Base-by-base conservation (phyloP, 2,888 invertebrate genomes). In the Ophioninae sp. region DNA sequence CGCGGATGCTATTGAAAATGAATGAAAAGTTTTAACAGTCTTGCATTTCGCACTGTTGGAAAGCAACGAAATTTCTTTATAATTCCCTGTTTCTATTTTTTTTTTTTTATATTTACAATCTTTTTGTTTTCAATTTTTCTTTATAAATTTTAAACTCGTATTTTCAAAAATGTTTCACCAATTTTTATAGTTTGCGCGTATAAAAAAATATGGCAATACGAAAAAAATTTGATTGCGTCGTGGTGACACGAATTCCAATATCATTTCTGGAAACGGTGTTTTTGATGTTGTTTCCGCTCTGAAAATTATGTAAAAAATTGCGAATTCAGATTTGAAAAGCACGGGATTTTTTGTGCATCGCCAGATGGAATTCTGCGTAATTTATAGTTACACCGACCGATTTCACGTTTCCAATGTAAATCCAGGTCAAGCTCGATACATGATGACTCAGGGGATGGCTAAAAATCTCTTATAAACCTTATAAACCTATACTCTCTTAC, bases 351-450 rank as follows among this genome's bases (percentile, higher is more conserved):
- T 13, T 39, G 13, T 13, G 50, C 30, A 21, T 75, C 67, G 57
- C 39, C 57, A 39, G 67, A 75, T 75, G 75, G 57, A 75, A 75
- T 57, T 75, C 67, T 41, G 67, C 65, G 57, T 21, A 67, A 67
- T 57, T 75, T 57, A 23, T 57, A 64, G 56, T 41, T 30, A 37
- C 57, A 17, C 56, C 57, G 62, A 65, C 56, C 56, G 65, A 75
- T 75, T 65, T 21, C 75, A 67, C 56, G 65, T 57, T 65, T 56
- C 50, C 10, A 17, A 56, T 13, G 30, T 30, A 56, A 56, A 69
- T 69, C 1, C 30, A 17, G 13, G 20, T 50, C 30, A 7, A 75
- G n/a, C n/a, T n/a, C n/a, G n/a, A n/a, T n/a, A n/a, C n/a, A n/a
- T n/a, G n/a, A n/a, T n/a, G n/a, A n/a, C n/a, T n/a, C n/a, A n/a